Evolutionary conservation across 2,113 vertebrate species (phyloP).

Genomic region (Cisticola juncidis): DNA sequence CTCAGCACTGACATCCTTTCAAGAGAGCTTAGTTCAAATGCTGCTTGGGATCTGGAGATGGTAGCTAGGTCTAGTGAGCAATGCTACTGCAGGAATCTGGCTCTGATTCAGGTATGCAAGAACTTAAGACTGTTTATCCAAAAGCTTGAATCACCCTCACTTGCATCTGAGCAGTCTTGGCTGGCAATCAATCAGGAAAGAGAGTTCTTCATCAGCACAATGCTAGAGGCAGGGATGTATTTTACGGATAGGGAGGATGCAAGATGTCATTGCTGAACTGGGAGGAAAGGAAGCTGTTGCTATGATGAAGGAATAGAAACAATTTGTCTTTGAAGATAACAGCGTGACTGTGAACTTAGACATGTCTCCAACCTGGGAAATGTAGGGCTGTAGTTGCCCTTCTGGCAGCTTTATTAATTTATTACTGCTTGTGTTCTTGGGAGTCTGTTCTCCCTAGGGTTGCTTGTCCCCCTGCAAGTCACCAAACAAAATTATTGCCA

Average conservation of each 20-base stretch:
- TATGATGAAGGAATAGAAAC: constrained; percentile 31
- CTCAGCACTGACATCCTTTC: not conserved
- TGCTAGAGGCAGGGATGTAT: not conserved
- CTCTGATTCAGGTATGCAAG: constrained; percentile 54
- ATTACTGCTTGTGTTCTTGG: not conserved
- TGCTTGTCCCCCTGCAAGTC: not conserved
- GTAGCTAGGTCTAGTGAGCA: not conserved
- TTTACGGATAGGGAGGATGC: constrained; percentile 2
- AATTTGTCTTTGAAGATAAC: constrained; percentile 24
- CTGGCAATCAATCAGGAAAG: constrained; percentile 32
- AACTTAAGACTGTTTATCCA: constrained; percentile 47
- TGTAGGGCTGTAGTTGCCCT: not conserved
- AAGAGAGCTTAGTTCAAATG: not conserved
- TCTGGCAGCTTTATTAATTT: not conserved
- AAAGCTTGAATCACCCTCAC: constrained; percentile 31
- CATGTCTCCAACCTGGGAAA: not conserved
- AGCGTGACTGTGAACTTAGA: not conserved
- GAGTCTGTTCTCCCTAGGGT: not conserved
- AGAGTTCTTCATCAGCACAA: constrained; percentile 8
- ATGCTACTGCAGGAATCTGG: constrained; percentile 28
- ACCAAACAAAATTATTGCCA: not conserved
- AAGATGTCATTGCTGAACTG: not conserved
- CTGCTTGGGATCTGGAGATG: not conserved
- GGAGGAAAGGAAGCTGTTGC: constrained; percentile 36
- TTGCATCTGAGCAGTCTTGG: constrained; percentile 40